Evolutionary conservation across 2,113 vertebrate species (phyloP).

Genomic region (Aegithalos caudatus): DNA sequence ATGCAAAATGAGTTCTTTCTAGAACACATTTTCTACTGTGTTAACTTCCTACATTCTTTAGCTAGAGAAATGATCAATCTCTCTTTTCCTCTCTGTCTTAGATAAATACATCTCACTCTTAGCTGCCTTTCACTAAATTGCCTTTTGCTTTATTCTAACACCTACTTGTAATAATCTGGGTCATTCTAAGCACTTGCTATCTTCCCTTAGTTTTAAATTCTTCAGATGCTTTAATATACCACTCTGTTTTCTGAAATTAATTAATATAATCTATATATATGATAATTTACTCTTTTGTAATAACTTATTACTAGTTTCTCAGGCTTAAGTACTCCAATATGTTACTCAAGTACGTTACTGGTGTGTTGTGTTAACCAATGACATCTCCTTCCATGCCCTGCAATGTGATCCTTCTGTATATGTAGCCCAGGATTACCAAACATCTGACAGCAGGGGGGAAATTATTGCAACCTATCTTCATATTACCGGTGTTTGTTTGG

Average conservation of each 20-base stretch:
- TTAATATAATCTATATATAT: not conserved
- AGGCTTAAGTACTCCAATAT: not conserved
- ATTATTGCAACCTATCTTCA: not conserved
- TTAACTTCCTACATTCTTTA: not conserved
- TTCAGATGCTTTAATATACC: not conserved
- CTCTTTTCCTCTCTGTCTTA: not conserved
- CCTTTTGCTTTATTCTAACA: not conserved
- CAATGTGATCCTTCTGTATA: not conserved
- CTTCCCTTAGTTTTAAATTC: not conserved
- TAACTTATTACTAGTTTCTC: not conserved
- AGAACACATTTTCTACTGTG: not conserved
- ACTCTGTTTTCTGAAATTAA: not conserved
- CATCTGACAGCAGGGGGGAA: not conserved
- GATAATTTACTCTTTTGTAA: not conserved
- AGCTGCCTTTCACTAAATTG: not conserved
- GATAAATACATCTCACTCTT: not conserved
- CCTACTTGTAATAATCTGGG: not conserved
- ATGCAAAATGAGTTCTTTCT: not conserved
- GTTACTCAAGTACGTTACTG: not conserved
- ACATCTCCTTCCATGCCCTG: not conserved
- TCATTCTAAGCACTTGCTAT: not conserved
- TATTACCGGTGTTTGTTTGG: not conserved
- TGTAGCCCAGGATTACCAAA: not conserved
- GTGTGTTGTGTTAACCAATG: not conserved
- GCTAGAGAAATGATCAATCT: not conserved